phyloP scores from a whole-genome alignment of 2,888 invertebrate species.

The Theretra japonica region DNA sequence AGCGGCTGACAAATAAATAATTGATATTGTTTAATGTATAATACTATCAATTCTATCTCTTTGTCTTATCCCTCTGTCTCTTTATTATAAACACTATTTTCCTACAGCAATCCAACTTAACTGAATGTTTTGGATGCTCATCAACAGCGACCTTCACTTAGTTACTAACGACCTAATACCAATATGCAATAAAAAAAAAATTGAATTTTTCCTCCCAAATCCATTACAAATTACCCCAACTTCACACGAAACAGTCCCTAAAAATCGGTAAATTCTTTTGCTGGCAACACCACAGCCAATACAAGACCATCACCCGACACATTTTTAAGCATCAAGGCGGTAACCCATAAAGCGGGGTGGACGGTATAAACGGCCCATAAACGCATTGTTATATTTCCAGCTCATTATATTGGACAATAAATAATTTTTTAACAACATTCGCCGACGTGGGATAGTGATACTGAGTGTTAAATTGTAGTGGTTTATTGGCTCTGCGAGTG shows the following conservation, averaged over 20 bases:
- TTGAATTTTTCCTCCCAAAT: neutral
- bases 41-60: no score
- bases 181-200: no score
- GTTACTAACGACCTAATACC: no score
- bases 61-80: no score
- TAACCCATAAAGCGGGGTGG: conserved; percentile 53
- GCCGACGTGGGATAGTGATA: conserved; percentile 51
- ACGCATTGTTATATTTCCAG: conserved; percentile 56
- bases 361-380: conserved; percentile 50
- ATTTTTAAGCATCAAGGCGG: conserved; percentile 52
- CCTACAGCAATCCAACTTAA: no score
- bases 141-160: no score
- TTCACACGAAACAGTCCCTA: neutral
- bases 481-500: neutral
- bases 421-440: conserved; percentile 55
- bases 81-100: no score
- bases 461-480: neutral
- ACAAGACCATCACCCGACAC: conserved; percentile 30
- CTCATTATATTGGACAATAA: conserved; percentile 74
- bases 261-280: neutral
- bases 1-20: no score
- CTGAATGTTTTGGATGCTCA: no score
- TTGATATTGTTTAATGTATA: no score
- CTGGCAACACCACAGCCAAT: neutral
- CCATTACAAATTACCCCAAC: neutral